Evolutionary conservation across 2,888 invertebrate species (phyloP), one percentile per base, ranked within the genome.

Genomic region (Scaptomyza tumidula): DNA sequence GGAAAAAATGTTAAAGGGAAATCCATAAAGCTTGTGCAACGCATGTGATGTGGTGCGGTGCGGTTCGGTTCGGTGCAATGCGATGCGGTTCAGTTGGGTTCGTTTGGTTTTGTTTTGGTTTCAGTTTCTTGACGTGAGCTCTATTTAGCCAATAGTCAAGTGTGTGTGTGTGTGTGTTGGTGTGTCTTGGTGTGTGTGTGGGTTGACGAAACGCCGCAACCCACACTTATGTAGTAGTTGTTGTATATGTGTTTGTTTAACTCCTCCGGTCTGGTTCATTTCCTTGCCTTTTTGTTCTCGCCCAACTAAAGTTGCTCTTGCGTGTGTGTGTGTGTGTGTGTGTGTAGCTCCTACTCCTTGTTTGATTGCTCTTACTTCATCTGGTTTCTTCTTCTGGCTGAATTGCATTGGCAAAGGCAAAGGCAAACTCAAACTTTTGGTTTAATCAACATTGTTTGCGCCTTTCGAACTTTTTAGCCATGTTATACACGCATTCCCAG

Each of bases 381-480:
- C 48, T 43, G 3, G 41, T 29, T 43, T 14, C 10, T 43, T 14
- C 10, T 52, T 35, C 35, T 41, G 50, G 50, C 50, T 16, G 35
- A 39, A 45, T 68, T 69, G 52, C 58, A 41, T 37, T 37, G 41
- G 48, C 33, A 46, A 57, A 64, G 41, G 48, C 33, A 46, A 57
- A 64, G 55, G 56, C 62, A 75, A 75, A 62, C 64, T 78, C 62
- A 75, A 75, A 62, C 64, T 78, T 78, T 78, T 73, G 78, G 62
- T 54, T 76, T 76, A 76, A 76, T 76, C 69, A 73, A 76, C 75
- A 73, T 48, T 64, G 50, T 68, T 65, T 58, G 64, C 58, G 48
- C 39, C 46, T 14, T 35, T 49, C 50, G 13, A 62, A 59, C 48
- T 56, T 56, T 48, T 37, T 39, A 37, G 16, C 19, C 46, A 39